Conservation (phyloP, 1,140 invertebrate species). For the Drosophila bocqueti region DNA sequence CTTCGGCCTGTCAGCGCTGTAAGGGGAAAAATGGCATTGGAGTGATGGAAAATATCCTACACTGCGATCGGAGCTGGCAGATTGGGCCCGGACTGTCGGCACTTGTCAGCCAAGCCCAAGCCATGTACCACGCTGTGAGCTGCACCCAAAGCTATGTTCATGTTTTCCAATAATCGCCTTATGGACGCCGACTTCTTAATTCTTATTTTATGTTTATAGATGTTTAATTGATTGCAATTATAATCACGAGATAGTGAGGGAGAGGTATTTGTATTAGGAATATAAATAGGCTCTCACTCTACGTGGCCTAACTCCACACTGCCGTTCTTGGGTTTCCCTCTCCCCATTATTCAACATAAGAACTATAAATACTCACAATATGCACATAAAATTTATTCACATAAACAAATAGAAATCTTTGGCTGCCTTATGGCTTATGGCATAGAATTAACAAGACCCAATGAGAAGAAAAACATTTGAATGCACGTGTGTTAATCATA, state of each 20-base stretch:
- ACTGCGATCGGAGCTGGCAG: constrained; percentile 41
- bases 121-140: constrained; percentile 32
- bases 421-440: constrained; percentile 20
- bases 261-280: not conserved
- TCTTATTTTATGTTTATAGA: constrained; percentile 36
- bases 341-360: constrained; percentile 26
- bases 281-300: not conserved
- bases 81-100: constrained; percentile 59
- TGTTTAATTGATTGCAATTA: constrained; percentile 16
- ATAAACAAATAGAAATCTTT: constrained; percentile 77
- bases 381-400: constrained; percentile 67
- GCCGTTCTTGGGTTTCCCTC: not conserved
- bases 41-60: constrained; percentile 26
- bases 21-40: constrained; percentile 20
- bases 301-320: not conserved
- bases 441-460: constrained; percentile 58
- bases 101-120: constrained; percentile 67
- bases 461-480: constrained; percentile 59
- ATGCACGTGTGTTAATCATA: constrained; percentile 79
- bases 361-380: constrained; percentile 73
- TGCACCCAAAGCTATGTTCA: constrained; percentile 41
- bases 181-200: constrained; percentile 14
- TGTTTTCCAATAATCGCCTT: constrained; percentile 28
- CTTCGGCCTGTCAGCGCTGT: constrained; percentile 18
- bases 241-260: not conserved